Conservation (phyloP, 2,113 vertebrate species). For the Chunga burmeisteri region DNA sequence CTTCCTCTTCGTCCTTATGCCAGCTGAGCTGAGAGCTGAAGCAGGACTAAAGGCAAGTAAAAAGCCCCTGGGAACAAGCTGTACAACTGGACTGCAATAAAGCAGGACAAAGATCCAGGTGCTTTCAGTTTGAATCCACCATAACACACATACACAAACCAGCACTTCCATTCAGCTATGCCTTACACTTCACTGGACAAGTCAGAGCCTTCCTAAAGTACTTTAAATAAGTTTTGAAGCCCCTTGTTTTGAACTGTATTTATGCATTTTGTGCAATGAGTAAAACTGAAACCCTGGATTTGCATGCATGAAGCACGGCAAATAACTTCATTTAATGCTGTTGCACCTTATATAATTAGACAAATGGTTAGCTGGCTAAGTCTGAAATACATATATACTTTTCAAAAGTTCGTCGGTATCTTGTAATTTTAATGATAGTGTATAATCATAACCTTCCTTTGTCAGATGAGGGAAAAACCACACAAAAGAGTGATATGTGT, state of each 20-base stretch:
- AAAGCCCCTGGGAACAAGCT: background rate
- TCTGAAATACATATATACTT: background rate
- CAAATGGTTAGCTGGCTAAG: background rate
- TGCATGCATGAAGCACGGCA: background rate
- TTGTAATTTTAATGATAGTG: background rate
- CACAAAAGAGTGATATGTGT: background rate
- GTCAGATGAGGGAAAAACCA: background rate
- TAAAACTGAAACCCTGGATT: background rate
- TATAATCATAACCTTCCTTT: background rate
- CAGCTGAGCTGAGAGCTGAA: background rate
- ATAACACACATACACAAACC: background rate
- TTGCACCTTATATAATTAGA: background rate
- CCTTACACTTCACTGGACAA: background rate
- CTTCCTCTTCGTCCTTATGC: background rate
- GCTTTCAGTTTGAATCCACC: background rate
- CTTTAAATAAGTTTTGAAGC: background rate
- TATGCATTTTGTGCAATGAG: background rate
- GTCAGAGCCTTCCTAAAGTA: background rate
- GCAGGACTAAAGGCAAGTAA: background rate
- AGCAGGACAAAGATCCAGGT: background rate
- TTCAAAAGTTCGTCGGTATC: background rate
- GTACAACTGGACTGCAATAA: background rate
- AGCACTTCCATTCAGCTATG: background rate
- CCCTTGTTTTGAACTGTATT: background rate
- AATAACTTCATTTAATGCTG: background rate